Percentiles rank a stretch among this genome's conserved stretches.
phyloP scores from a whole-genome alignment of 2,113 vertebrate species.

The Austrofundulus limnaeus region DNA sequence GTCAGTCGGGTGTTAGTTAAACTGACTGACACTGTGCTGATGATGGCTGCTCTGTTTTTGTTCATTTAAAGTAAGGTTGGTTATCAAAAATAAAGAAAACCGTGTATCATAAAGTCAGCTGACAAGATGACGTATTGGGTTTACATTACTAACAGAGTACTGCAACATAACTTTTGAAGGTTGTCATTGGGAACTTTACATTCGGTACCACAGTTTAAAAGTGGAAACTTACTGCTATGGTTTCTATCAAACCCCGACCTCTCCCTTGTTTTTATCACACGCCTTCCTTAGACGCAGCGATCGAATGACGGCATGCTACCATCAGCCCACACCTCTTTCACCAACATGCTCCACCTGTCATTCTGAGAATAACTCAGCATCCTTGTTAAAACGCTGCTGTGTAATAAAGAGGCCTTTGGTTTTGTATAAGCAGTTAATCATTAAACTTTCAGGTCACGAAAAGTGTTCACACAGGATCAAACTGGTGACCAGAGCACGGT shows the following conservation, averaged over 20 bases:
- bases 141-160: background rate
- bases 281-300: slow-evolving; percentile 13
- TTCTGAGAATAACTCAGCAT: slow-evolving; percentile 13
- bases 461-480: slow-evolving; percentile 28
- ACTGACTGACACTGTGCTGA: too few species aligned
- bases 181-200: slow-evolving; percentile 11
- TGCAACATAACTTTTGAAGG: background rate
- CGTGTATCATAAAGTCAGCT: too few species aligned
- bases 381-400: background rate
- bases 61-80: too few species aligned
- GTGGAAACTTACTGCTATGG: slow-evolving; percentile 10
- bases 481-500: background rate
- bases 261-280: slow-evolving; percentile 31
- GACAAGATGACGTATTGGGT: too few species aligned
- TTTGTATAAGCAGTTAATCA: slow-evolving; percentile 51
- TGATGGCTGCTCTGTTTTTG: too few species aligned
- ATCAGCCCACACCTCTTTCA: slow-evolving; percentile 1
- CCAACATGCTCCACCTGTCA: background rate
- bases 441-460: slow-evolving; percentile 19
- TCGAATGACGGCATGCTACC: background rate
- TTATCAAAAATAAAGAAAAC: too few species aligned
- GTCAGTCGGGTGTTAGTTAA: background rate
- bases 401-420: background rate
- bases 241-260: slow-evolving; percentile 9
- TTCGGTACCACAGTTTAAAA: background rate